Evolutionary conservation across 2,888 invertebrate species (phyloP).

Genomic region (Balanococcus diminutus): DNA sequence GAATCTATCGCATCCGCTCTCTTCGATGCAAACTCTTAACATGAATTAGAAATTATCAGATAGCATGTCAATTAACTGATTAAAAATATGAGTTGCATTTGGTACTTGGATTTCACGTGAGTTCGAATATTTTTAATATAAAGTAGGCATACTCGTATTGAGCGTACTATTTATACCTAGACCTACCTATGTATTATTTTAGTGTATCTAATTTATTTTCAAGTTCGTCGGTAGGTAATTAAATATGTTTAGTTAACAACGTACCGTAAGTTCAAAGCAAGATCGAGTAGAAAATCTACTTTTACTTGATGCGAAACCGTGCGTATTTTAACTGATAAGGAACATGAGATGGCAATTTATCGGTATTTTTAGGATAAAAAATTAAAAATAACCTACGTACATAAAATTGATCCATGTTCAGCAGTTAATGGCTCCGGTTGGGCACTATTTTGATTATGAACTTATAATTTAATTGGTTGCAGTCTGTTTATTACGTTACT

Average conservation of each 20-base stretch:
- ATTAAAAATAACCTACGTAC: not conserved
- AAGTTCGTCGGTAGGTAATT: not conserved
- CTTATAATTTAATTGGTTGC: not conserved
- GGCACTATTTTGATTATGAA: not conserved
- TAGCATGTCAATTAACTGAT: not conserved
- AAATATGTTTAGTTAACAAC: not conserved
- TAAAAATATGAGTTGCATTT: not conserved
- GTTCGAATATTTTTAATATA: too few relatives aligned
- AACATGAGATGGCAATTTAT: not conserved
- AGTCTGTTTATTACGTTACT: conserved; percentile 29
- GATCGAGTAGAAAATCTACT: not conserved
- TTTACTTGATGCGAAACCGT: not conserved
- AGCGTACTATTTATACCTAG: too few relatives aligned
- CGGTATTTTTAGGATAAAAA: not conserved
- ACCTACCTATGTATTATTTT: not conserved
- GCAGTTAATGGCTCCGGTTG: not conserved
- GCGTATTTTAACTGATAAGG: not conserved
- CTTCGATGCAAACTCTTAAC: not conserved
- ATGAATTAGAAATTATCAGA: not conserved
- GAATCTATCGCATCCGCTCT: not conserved
- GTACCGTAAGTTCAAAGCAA: not conserved
- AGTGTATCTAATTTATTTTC: not conserved
- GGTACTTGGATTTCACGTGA: not conserved
- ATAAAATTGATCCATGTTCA: not conserved
- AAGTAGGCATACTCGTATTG: too few relatives aligned